Evolutionary conservation across 2,113 vertebrate genomes (phyloP).

Genomic region (Malurus cyaneus): DNA sequence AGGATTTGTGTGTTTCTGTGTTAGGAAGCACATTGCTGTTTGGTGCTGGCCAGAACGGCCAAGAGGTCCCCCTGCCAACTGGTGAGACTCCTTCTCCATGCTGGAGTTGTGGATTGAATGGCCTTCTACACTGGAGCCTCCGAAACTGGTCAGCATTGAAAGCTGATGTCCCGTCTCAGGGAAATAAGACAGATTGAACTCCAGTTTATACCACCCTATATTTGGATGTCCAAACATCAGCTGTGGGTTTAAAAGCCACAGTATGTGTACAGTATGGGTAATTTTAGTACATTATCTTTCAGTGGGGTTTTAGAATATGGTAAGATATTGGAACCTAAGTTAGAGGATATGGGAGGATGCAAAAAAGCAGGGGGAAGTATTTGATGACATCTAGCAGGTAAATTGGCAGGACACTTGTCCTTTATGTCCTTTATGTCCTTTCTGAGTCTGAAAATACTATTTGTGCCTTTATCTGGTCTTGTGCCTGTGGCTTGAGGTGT

Average conservation of each 20-base stretch:
- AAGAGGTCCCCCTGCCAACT: background rate
- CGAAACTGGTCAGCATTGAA: background rate
- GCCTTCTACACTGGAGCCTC: background rate
- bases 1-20: background rate
- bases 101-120: background rate
- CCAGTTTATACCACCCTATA: background rate
- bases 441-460: background rate
- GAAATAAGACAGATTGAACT: background rate
- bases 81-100: background rate
- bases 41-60: background rate
- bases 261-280: background rate
- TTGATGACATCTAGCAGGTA: background rate
- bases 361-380: background rate
- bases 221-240: background rate
- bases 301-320: background rate
- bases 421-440: background rate
- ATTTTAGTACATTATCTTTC: background rate
- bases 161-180: background rate
- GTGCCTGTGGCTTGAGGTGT: background rate
- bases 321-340: background rate
- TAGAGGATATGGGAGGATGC: background rate
- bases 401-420: background rate
- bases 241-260: background rate
- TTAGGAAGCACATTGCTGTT: background rate
- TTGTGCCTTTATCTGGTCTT: background rate